Percentiles rank a stretch among this genome's conserved stretches.
Conservation (phyloP, 1,140 invertebrate genomes). For the Drosophila sproati region DNA sequence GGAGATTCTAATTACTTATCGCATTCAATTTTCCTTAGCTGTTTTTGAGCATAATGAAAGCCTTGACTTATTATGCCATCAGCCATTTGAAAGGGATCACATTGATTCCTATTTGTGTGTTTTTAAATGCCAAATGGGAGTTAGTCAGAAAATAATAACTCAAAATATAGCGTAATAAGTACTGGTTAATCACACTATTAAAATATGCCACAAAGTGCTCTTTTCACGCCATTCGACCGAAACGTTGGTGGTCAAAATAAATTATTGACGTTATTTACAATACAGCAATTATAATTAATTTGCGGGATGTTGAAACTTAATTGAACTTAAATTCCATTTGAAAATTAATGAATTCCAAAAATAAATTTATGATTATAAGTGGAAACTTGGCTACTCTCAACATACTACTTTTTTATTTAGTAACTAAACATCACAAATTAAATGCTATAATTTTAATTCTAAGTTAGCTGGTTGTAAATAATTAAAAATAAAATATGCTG, state of each 20-base stretch:
- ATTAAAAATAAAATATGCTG: no score
- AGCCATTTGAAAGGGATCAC: conserved; percentile 4
- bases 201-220: conserved; percentile 23
- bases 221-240: not conserved
- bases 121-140: not conserved
- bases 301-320: not conserved
- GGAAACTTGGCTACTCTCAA: no score
- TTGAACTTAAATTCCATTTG: not conserved
- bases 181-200: conserved; percentile 14
- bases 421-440: no score
- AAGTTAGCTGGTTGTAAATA: no score
- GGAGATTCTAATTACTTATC: not conserved
- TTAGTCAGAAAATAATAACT: conserved; percentile 10
- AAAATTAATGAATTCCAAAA: not conserved
- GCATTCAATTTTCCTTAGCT: not conserved
- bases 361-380: not conserved
- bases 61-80: conserved; percentile 12
- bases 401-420: no score
- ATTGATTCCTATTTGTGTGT: conserved; percentile 15
- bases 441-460: no score
- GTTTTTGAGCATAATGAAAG: conserved; percentile 10
- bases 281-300: conserved; percentile 2
- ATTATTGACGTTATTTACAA: conserved; percentile 1
- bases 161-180: conserved; percentile 26
- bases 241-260: not conserved